Conservation (phyloP, 2,113 vertebrate genomes). For the Orthonyx spaldingii region DNA sequence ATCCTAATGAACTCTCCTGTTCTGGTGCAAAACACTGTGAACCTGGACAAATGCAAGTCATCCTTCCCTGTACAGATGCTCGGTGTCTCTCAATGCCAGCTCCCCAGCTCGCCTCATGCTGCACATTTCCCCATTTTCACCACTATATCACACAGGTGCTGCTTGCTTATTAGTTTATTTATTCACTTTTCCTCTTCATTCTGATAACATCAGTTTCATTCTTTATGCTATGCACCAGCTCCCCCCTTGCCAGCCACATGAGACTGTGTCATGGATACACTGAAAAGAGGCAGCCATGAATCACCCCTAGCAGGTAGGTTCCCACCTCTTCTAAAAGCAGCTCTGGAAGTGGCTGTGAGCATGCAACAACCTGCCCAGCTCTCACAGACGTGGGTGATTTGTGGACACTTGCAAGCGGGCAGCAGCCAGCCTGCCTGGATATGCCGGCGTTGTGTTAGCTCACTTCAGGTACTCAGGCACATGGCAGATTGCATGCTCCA, state of each 20-base stretch:
- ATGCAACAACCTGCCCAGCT: background rate
- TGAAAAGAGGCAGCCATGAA: background rate
- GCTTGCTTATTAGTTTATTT: background rate
- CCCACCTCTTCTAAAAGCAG: background rate
- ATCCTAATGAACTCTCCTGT: background rate
- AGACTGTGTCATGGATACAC: background rate
- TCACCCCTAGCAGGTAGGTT: background rate
- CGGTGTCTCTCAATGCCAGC: background rate
- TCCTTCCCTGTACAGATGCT: background rate
- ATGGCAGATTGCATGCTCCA: background rate
- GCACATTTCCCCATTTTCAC: background rate
- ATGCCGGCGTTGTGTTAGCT: accelerated
- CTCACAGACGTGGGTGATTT: background rate
- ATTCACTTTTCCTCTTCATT: background rate
- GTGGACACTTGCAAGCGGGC: background rate
- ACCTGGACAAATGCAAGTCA: background rate
- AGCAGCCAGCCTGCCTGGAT: background rate
- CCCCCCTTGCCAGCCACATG: background rate
- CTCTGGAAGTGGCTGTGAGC: background rate
- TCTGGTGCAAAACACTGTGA: background rate
- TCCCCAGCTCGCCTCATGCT: background rate
- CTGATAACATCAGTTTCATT: background rate
- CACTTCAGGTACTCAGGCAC: background rate
- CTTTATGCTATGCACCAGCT: background rate
- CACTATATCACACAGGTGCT: background rate